These are phyloP conservation scores for Athetis lepigone DNA, from an alignment of 2,888 invertebrate species.

Conservation along the genomic window DNA sequence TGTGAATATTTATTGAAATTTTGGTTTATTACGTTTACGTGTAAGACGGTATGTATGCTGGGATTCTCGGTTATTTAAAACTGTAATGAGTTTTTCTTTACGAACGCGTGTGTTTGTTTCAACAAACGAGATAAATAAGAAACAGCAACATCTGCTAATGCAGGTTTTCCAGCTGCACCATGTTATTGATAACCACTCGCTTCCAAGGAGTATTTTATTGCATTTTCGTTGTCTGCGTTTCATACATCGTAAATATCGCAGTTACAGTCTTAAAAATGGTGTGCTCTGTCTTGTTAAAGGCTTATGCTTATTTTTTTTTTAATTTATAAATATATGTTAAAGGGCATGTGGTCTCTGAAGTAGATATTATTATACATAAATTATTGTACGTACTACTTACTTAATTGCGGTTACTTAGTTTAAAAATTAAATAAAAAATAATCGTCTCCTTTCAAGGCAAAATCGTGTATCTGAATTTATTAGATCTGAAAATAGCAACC, in stretches of 20 bases:
- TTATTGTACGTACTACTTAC: too few species aligned
- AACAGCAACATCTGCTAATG: conserved; percentile 50
- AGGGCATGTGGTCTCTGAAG: conserved; percentile 9
- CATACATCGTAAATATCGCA: conserved; percentile 65
- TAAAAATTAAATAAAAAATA: too few species aligned
- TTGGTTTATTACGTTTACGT: conserved; percentile 48
- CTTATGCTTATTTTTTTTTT: conserved; percentile 40
- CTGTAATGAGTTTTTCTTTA: conserved; percentile 27
- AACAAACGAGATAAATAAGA: conserved; percentile 36
- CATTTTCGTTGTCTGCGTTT: conserved; percentile 61
- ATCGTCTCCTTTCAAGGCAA: too few species aligned
- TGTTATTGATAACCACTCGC: conserved; percentile 49
- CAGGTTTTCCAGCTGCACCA: conserved; percentile 53
- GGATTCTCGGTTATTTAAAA: conserved; percentile 24
- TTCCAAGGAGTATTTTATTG: conserved; percentile 58
- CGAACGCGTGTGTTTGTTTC: conserved; percentile 12
- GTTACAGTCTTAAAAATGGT: conserved; percentile 52
- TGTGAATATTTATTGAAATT: conserved; percentile 56
- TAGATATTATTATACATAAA: too few species aligned
- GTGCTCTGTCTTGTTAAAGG: conserved; percentile 45
- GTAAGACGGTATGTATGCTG: conserved; percentile 19
- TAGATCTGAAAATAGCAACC: too few species aligned
- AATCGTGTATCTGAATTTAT: too few species aligned
- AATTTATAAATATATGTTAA: conserved; percentile 41
- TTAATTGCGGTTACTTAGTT: too few species aligned